Percentiles rank a stretch among this genome's conserved stretches.
Evolutionary conservation across 2,888 invertebrate species (phyloP).

Genomic region (Amphipoea oculea): DNA sequence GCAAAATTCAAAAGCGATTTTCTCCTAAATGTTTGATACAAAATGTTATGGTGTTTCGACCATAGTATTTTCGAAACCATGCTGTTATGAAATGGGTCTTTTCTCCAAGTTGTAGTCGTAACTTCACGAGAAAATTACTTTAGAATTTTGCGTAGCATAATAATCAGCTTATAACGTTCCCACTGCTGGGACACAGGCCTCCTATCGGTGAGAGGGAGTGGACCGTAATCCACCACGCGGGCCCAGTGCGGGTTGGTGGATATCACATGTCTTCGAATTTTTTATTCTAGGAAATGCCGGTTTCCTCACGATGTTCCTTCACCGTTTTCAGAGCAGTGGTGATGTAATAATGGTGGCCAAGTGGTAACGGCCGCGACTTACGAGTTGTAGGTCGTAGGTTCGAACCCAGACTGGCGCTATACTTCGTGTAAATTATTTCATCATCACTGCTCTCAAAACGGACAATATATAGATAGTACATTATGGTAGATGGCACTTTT

Average conservation of each 20-base stretch:
- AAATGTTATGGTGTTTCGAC: background rate
- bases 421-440: too few species aligned
- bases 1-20: background rate
- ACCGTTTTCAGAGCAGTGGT: background rate
- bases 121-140: background rate
- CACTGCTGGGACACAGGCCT: too few species aligned
- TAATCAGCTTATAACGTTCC: background rate
- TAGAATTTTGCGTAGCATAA: background rate
- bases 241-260: background rate
- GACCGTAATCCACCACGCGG: background rate
- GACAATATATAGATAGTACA: too few species aligned
- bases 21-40: background rate
- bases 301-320: background rate
- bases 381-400: too few species aligned
- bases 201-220: background rate
- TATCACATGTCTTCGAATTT: background rate
- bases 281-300: background rate
- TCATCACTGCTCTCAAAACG: too few species aligned
- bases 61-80: background rate
- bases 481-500: too few species aligned
- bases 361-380: too few species aligned
- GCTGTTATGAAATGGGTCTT: background rate
- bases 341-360: too few species aligned
- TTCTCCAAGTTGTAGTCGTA: background rate
- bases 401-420: too few species aligned